These are phyloP conservation scores for Lepilemur ruficaudatus DNA, from an alignment of 2,797 vertebrate species.

Conservation along the genomic window DNA sequence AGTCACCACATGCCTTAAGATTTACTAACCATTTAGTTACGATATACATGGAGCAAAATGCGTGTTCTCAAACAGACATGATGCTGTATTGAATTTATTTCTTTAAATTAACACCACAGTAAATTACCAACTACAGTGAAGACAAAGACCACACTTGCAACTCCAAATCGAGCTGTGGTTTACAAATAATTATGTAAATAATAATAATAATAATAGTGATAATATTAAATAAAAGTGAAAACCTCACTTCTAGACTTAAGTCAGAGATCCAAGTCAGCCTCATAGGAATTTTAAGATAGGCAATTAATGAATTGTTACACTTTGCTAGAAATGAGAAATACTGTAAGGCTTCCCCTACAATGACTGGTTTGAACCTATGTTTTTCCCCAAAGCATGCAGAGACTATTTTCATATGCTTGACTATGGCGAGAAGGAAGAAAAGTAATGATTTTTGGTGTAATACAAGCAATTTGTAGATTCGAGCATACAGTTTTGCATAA, in stretches of 20 bases:
- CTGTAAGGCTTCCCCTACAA: conserved; percentile 79
- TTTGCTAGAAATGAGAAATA: conserved; percentile 82
- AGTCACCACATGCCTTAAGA: conserved; percentile 92
- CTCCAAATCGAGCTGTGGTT: conserved; percentile 83
- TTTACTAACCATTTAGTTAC: conserved; percentile 83
- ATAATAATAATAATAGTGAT: conserved; percentile 61
- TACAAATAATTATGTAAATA: conserved; percentile 83
- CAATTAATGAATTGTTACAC: conserved; percentile 81
- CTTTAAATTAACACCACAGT: conserved; percentile 82
- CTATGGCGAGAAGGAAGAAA: conserved; percentile 84
- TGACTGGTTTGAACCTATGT: conserved; percentile 81
- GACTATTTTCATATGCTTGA: conserved; percentile 82
- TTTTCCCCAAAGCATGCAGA: conserved; percentile 84
- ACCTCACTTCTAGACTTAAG: conserved; percentile 84
- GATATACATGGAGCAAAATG: conserved; percentile 84
- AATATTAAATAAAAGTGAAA: conserved; percentile 70
- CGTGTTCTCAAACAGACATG: conserved; percentile 83
- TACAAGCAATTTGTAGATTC: conserved; percentile 84
- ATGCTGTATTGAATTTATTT: conserved; percentile 84
- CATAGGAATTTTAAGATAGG: conserved; percentile 84
- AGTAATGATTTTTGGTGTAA: conserved; percentile 80
- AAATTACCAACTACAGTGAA: conserved; percentile 84
- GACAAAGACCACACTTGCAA: conserved; percentile 83
- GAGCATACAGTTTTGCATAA: conserved; percentile 86
- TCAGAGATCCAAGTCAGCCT: conserved; percentile 84